A percentile compares a stretch with the other conserved stretches of the same genome.
phyloP scores from a whole-genome alignment of 2,888 invertebrate species.

The Idaea biselata region DNA sequence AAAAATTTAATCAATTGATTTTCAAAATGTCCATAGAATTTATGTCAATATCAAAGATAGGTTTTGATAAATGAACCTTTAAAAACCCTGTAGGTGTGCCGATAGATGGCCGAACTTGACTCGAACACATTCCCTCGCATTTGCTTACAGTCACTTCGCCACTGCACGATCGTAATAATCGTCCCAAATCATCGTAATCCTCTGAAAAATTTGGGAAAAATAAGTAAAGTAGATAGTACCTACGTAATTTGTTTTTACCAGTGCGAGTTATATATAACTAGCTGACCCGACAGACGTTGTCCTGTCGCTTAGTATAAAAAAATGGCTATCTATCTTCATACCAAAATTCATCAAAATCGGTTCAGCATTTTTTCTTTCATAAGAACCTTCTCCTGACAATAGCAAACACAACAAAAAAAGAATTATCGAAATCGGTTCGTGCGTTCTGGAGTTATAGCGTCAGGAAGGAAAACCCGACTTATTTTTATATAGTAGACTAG shows the following conservation, averaged over 20 bases:
- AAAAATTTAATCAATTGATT: not conserved
- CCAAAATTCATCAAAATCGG: too few species aligned
- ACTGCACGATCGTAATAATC: slow-evolving; percentile 91
- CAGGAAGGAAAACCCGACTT: too few species aligned
- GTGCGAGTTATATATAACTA: too few species aligned
- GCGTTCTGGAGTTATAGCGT: too few species aligned
- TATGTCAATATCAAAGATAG: not conserved
- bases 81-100: slow-evolving; percentile 93
- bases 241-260: not conserved
- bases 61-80: slow-evolving; percentile 85
- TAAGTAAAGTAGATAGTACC: slow-evolving; percentile 2
- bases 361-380: too few species aligned
- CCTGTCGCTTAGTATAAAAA: too few species aligned
- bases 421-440: too few species aligned
- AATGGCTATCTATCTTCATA: too few species aligned
- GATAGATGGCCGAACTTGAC: slow-evolving; percentile 95
- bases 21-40: not conserved
- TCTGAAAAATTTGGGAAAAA: slow-evolving; percentile 75
- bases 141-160: slow-evolving; percentile 95
- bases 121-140: slow-evolving; percentile 95
- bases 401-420: too few species aligned
- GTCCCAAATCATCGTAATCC: slow-evolving; percentile 93
- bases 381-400: too few species aligned
- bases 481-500: too few species aligned
- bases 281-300: too few species aligned